Conservation (phyloP, 2,797 vertebrate species). For the Darevskia mixta region DNA sequence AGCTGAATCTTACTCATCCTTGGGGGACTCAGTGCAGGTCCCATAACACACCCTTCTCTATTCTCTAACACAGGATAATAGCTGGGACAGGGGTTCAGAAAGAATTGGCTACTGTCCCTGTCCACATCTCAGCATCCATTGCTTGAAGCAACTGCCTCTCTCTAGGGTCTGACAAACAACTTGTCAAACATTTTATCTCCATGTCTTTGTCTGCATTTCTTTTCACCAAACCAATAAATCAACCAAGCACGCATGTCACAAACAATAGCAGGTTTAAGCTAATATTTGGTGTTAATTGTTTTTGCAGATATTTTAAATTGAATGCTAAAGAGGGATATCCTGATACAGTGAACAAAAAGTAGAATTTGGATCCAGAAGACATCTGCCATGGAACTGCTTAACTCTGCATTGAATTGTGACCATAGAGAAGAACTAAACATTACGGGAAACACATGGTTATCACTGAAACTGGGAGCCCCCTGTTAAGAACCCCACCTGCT, state of each 20-base stretch:
- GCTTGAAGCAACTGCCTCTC: too few relatives aligned
- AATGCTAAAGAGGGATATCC: background rate
- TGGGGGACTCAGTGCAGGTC: too few relatives aligned
- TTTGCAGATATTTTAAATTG: background rate
- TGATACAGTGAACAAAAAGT: background rate
- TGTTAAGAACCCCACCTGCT: background rate
- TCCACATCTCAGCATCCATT: too few relatives aligned
- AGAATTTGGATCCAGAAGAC: background rate
- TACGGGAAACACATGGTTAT: background rate
- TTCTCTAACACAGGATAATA: too few relatives aligned
- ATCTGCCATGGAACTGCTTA: background rate
- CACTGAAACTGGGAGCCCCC: background rate
- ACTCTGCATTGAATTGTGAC: background rate
- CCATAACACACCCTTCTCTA: too few relatives aligned
- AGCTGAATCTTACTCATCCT: too few relatives aligned
- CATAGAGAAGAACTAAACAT: background rate
- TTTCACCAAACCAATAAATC: constrained; percentile 9
- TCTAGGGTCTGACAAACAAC: background rate
- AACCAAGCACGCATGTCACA: background rate
- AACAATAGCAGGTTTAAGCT: background rate
- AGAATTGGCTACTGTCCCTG: too few relatives aligned
- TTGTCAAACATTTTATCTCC: background rate
- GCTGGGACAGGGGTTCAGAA: too few relatives aligned
- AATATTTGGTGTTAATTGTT: constrained; percentile 5
- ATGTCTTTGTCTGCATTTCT: background rate